These are phyloP conservation scores for Cantharis rufa DNA, from an alignment of 2,888 invertebrate species.

Conservation along the genomic window DNA sequence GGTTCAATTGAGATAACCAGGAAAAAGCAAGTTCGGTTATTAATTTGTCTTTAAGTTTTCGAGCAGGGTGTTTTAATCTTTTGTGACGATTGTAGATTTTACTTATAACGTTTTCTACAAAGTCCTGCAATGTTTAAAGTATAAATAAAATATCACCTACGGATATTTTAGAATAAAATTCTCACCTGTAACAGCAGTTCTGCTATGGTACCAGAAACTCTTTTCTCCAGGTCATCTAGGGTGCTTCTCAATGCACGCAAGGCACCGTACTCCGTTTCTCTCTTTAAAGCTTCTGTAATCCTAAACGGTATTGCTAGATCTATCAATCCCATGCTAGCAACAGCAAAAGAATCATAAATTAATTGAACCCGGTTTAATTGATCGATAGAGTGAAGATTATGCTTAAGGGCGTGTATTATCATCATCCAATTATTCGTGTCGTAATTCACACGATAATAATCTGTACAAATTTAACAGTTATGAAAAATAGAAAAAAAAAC, in stretches of 20 bases:
- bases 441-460: constrained; percentile 74
- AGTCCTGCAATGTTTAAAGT: not conserved
- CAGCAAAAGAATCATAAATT: constrained; percentile 57
- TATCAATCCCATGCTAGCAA: constrained; percentile 63
- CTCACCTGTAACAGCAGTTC: not conserved
- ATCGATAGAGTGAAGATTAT: constrained; percentile 58
- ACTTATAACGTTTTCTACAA: not conserved
- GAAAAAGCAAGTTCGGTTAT: not conserved
- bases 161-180: not conserved
- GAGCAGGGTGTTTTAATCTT: not conserved
- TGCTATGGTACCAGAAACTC: not conserved
- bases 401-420: constrained; percentile 52
- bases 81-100: not conserved
- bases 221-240: not conserved
- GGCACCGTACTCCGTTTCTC: constrained; percentile 66
- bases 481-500: not conserved
- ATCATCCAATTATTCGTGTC: constrained; percentile 59
- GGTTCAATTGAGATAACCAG: not conserved
- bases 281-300: constrained; percentile 62
- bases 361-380: constrained; percentile 61
- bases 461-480: constrained; percentile 48
- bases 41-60: not conserved
- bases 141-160: not conserved
- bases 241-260: constrained; percentile 47
- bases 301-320: constrained; percentile 61